Base-by-base conservation (phyloP, 2,888 invertebrate genomes). In the Hydrotaea diabolus region DNA sequence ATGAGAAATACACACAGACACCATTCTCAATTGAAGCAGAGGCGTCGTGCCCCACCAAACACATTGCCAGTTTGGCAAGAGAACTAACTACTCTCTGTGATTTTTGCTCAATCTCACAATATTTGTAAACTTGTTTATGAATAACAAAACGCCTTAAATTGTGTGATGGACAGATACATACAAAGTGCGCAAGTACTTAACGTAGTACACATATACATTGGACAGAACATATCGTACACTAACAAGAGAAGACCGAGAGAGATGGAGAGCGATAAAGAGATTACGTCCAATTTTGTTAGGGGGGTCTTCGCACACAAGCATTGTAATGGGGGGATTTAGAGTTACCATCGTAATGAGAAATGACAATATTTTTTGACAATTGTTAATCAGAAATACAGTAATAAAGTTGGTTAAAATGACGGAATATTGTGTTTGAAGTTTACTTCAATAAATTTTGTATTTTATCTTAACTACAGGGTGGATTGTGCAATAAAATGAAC, bases 81-180 rank as follows among this genome's bases (percentile, higher is more conserved):
- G 2, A 57, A 43, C 39, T 13, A 57, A 43, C 39, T 13, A 11
- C 36, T 31, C 31, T 73, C 26, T 55, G 9, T 21, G 57, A 2
- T 39, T 55, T 73, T 36, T 74, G 21, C 57, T 74, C 57, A 23
- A 39, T 19, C 21, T 19, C 26, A 11, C 26, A 15, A 31, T 1
- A 53, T 53, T 36, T 39, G n/a, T 55, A 76, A 77, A 77, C 76
- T 76, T 76, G 76, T 76, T 77, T 77, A 77, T 77, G 26, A 75
- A 59, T 26, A 62, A 55, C 66, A 66, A 76, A 76, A 66, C 55
- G 39, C 66, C 62, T 66, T 39, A 23, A 15, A 73, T 39, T 59
- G 49, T 76, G 75, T 31, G 39, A 49, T 13, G n/a, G 49, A 26
- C 59, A 71, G 57, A 77, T 59, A 71, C 46, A 77, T 46, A 77